A percentile compares a stretch with the other conserved stretches of the same genome.
Conservation (phyloP, 2,888 invertebrate genomes). For the Phortica magna region DNA sequence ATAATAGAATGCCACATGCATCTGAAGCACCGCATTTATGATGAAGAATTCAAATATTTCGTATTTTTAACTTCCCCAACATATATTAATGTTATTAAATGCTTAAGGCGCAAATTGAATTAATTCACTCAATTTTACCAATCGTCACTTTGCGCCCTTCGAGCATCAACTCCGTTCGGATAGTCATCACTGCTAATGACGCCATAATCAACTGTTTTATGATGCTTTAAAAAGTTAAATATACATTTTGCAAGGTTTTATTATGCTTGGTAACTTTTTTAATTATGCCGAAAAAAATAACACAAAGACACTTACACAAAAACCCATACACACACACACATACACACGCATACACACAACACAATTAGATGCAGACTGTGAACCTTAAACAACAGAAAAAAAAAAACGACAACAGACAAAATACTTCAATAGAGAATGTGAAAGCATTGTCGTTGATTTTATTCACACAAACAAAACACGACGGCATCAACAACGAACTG, state of each 20-base stretch:
- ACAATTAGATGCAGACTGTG: not conserved
- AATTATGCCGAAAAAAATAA: slow-evolving; percentile 54
- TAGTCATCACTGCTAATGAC: slow-evolving; percentile 64
- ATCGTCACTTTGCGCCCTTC: too few species aligned
- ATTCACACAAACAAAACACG: too few species aligned
- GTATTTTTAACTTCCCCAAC: too few species aligned
- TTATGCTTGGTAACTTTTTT: slow-evolving; percentile 59
- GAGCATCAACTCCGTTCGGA: not conserved
- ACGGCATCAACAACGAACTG: too few species aligned
- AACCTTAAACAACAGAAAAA: not conserved
- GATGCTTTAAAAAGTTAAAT: slow-evolving; percentile 63
- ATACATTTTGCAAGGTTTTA: slow-evolving; percentile 32
- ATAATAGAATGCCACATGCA: too few species aligned
- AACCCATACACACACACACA: not conserved
- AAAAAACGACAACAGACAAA: not conserved
- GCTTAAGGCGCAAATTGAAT: too few species aligned
- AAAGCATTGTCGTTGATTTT: too few species aligned
- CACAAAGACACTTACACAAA: not conserved
- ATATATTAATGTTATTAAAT: too few species aligned
- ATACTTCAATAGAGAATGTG: not conserved
- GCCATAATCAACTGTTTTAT: slow-evolving; percentile 72
- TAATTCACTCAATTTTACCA: too few species aligned
- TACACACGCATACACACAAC: not conserved
- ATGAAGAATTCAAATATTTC: too few species aligned
- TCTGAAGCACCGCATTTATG: too few species aligned